These are phyloP conservation scores for Triplophysa rosa DNA, from an alignment of 2,113 vertebrate species.

Conservation along the genomic window DNA sequence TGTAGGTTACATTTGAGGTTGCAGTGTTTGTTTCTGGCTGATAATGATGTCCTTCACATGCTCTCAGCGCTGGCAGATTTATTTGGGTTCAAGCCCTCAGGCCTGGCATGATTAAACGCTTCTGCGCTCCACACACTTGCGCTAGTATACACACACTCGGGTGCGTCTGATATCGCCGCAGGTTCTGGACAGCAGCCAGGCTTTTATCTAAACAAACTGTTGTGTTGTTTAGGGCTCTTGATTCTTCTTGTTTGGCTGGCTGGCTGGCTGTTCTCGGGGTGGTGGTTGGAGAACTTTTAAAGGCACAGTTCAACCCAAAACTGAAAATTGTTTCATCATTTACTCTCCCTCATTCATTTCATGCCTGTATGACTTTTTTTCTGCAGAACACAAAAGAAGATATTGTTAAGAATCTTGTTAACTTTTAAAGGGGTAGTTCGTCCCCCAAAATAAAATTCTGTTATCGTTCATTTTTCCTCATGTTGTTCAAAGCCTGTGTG, in stretches of 20 bases:
- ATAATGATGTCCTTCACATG: constrained; percentile 30
- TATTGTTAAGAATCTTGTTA: too few species aligned
- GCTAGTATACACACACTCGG: constrained; percentile 32
- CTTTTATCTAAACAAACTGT: constrained; percentile 13
- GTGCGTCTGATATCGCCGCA: constrained; percentile 34
- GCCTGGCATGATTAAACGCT: background rate
- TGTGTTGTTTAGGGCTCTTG: constrained; percentile 30
- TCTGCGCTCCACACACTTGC: constrained; percentile 16
- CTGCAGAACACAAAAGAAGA: too few species aligned
- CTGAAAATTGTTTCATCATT: too few species aligned
- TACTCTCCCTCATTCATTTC: too few species aligned
- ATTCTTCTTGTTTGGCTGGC: constrained; percentile 52
- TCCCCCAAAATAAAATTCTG: too few species aligned
- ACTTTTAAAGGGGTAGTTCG: too few species aligned
- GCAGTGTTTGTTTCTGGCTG: constrained; percentile 3
- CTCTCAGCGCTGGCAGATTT: constrained; percentile 3
- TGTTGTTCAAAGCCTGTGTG: too few species aligned
- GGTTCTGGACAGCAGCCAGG: constrained; percentile 7
- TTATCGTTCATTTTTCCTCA: too few species aligned
- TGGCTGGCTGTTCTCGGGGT: background rate
- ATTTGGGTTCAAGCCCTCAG: constrained; percentile 14
- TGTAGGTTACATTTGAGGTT: background rate
- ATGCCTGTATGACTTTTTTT: too few species aligned
- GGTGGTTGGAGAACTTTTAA: constrained; percentile 21
- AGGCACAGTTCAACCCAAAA: too few species aligned